These are phyloP conservation scores for Drosophila serrata DNA, from an alignment of 1,140 invertebrate genomes.

Conservation along the genomic window DNA sequence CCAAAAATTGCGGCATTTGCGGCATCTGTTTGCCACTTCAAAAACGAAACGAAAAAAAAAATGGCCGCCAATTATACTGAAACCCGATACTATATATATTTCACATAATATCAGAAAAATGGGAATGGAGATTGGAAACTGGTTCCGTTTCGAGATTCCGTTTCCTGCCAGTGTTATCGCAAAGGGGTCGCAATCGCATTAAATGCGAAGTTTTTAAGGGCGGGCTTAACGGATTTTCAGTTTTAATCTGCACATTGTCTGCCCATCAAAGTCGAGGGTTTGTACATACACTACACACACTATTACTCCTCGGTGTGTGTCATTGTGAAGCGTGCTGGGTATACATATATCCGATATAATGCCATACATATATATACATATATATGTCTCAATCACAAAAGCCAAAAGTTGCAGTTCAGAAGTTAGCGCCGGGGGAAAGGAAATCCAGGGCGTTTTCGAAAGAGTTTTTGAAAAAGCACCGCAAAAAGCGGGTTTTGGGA, in stretches of 20 bases:
- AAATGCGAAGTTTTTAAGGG: conserved; percentile 56
- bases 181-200: conserved; percentile 66
- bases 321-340: conserved; percentile 33
- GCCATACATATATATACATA: neutral
- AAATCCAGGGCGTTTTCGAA: conserved; percentile 1
- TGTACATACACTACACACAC: neutral
- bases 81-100: conserved; percentile 64
- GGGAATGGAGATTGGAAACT: conserved; percentile 55
- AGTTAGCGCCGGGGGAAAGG: conserved; percentile 34
- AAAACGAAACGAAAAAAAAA: conserved; percentile 80
- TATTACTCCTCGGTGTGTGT: conserved; percentile 8
- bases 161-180: conserved; percentile 29
- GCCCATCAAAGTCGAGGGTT: conserved; percentile 36
- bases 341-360: conserved; percentile 11
- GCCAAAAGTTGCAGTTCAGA: conserved; percentile 44
- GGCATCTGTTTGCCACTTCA: conserved; percentile 46
- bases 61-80: conserved; percentile 79
- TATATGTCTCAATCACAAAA: conserved; percentile 34
- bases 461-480: neutral
- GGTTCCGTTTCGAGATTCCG: conserved; percentile 39
- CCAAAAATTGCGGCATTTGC: conserved; percentile 23
- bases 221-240: conserved; percentile 77
- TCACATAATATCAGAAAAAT: conserved; percentile 18
- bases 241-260: conserved; percentile 71
- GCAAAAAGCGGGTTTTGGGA: neutral